Base-by-base conservation (phyloP, 2,888 invertebrate species). In the Protophormia terraenovae region DNA sequence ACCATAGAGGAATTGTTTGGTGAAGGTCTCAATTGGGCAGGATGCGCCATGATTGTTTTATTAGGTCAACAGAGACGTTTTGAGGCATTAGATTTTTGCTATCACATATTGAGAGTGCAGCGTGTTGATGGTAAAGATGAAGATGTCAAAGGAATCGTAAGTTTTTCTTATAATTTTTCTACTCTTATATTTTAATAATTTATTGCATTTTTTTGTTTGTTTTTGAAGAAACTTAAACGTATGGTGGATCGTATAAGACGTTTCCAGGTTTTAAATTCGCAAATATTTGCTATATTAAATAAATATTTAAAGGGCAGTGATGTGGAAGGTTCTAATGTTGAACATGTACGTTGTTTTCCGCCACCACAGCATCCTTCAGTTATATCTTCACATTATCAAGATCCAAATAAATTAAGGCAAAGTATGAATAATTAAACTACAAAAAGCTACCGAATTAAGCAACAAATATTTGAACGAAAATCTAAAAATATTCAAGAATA, bases 11-110 rank as follows among this genome's bases (percentile, higher is more conserved):
- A 99, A 93, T 93, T 99, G 87, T 99, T 98, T 93, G 99, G 99
- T 8, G 99, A 99, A 93, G 99, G 99, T 0, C 94, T 99, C 0
- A 98, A 99, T 93, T 99, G 99, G 99, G 99, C 99, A 4, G 99
- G 99, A 0, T 98, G 99, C 92, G 96, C 98, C 12, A 97, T 99
- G 94, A 97, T 99, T 86, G 96, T 98, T 2, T 94, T 99, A 53
- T 94, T 99, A 45, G 98, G 98, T 0, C 99, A 99, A 90, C 98
- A 99, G 93, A 94, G 98, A 60, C 94, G 99, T 83, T 99, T 99
- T 93, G 99, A 99, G 92, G 98, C 98, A 1, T 94, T 99, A 55
- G 99, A 99, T 94, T 99, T 99, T 94, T 98, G 98, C 93, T 99
- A 99, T 93, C 99, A 99, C 93, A 97, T 99, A 89, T 94, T 99